phyloP scores from a whole-genome alignment of 2,888 invertebrate species.

The Cryptophagus acutangulus region DNA sequence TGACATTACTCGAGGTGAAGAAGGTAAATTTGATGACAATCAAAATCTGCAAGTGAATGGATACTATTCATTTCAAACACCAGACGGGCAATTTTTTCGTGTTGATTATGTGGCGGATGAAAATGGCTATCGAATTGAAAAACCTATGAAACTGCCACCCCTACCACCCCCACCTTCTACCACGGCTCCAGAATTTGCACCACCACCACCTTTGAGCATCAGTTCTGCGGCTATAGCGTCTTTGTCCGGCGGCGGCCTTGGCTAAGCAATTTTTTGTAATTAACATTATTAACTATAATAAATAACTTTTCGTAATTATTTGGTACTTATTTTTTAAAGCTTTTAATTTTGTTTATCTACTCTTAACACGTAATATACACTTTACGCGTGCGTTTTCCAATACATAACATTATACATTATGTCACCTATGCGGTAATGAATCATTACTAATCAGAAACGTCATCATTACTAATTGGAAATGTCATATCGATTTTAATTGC shows the following conservation, averaged over 20 bases:
- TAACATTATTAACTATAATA: too few species aligned
- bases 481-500: too few species aligned
- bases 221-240: not conserved
- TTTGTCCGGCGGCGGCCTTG: not conserved
- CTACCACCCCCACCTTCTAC: not conserved
- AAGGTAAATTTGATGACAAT: too few species aligned
- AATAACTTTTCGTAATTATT: too few species aligned
- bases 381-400: too few species aligned
- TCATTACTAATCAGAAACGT: too few species aligned
- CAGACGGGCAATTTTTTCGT: not conserved
- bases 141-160: not conserved
- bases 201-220: slow-evolving; percentile 2
- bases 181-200: not conserved
- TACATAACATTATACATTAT: too few species aligned
- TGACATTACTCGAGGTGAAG: too few species aligned
- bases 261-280: slow-evolving; percentile 5
- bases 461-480: too few species aligned
- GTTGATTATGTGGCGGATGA: slow-evolving; percentile 1
- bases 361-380: too few species aligned
- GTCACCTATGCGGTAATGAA: too few species aligned
- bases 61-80: not conserved
- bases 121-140: not conserved
- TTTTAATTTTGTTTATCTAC: not conserved
- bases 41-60: slow-evolving; percentile 3
- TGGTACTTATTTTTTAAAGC: too few species aligned